These are phyloP conservation scores for Clarias fuscus DNA, from an alignment of 2,797 vertebrate genomes.

Conservation along the genomic window DNA sequence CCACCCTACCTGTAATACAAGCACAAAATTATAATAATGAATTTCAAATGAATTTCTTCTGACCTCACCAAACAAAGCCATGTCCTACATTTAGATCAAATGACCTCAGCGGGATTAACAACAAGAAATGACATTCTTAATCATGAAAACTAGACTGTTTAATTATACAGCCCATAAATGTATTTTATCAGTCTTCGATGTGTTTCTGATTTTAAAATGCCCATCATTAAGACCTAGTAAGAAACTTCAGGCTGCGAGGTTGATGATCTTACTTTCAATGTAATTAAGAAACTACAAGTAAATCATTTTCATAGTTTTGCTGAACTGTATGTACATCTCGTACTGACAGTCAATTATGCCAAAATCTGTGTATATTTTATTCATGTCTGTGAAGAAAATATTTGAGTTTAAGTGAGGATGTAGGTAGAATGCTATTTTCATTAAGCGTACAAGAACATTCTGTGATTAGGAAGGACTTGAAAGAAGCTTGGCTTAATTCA, in stretches of 20 bases:
- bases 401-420: background rate
- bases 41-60: background rate
- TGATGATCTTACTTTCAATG: background rate
- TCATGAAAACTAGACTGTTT: background rate
- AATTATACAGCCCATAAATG: background rate
- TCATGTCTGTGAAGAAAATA: background rate
- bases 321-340: background rate
- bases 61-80: background rate
- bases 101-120: slow-evolving; percentile 2
- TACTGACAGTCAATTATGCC: background rate
- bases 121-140: slow-evolving; percentile 12
- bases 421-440: background rate
- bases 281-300: background rate
- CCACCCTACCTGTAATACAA: too few species aligned
- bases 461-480: background rate
- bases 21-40: too few species aligned
- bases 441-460: background rate
- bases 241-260: background rate
- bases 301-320: background rate
- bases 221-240: slow-evolving; percentile 21
- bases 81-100: background rate
- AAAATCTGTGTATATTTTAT: background rate
- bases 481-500: background rate
- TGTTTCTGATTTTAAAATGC: background rate
- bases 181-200: background rate